These are phyloP conservation scores for Coenonympha glycerion DNA, from an alignment of 2,888 invertebrate genomes.

Conservation along the genomic window DNA sequence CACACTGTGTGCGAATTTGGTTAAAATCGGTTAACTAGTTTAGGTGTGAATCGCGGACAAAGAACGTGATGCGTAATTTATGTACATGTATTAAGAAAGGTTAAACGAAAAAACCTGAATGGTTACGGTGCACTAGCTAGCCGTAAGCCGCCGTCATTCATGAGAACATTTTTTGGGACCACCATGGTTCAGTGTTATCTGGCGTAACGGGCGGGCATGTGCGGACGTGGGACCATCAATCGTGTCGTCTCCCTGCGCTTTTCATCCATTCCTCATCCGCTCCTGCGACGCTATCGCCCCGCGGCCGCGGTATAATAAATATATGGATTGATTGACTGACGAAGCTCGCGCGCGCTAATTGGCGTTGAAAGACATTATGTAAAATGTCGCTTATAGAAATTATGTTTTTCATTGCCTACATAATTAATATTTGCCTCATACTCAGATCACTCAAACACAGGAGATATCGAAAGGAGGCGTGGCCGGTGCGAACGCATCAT, in stretches of 20 bases:
- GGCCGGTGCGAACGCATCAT: too few relatives aligned
- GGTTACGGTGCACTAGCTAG: slow-evolving; percentile 25
- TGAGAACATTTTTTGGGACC: slow-evolving; percentile 44
- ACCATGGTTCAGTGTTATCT: slow-evolving; percentile 47
- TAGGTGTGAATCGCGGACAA: too few relatives aligned
- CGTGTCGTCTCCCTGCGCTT: slow-evolving; percentile 41
- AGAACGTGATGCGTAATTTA: too few relatives aligned
- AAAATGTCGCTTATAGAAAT: too few relatives aligned
- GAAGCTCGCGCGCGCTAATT: slow-evolving; percentile 34
- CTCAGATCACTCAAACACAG: too few relatives aligned
- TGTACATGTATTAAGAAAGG: too few relatives aligned
- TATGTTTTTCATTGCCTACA: too few relatives aligned
- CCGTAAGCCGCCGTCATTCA: slow-evolving; percentile 42
- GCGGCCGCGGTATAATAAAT: slow-evolving; percentile 30
- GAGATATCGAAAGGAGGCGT: too few relatives aligned
- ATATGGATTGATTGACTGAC: slow-evolving; percentile 34
- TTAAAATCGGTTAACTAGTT: too few relatives aligned
- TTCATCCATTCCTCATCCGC: slow-evolving; percentile 44
- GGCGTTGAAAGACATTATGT: slow-evolving; percentile 22
- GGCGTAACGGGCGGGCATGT: slow-evolving; percentile 31
- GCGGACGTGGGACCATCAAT: slow-evolving; percentile 53
- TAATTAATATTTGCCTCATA: too few relatives aligned
- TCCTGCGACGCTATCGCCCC: slow-evolving; percentile 34
- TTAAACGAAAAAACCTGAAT: slow-evolving; percentile 30
- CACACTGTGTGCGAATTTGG: too few relatives aligned